Conservation (phyloP, 2,888 invertebrate genomes). For the Ernsta delagoae region DNA sequence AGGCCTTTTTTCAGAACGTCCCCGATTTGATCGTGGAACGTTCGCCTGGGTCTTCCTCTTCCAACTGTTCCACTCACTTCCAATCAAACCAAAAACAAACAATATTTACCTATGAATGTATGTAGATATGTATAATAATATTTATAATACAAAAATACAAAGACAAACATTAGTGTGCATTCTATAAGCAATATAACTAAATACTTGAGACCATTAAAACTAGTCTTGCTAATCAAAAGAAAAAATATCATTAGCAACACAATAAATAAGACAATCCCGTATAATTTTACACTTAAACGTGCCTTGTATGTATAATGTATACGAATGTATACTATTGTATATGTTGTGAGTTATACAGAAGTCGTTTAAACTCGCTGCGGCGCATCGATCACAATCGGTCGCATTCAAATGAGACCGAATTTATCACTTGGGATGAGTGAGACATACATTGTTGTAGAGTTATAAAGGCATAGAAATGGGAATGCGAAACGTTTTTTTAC, state of each 20-base stretch:
- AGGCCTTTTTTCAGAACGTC: no score
- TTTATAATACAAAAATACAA: no score
- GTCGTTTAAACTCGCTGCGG: slow-evolving; percentile 26
- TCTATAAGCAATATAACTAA: no score
- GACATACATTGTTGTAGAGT: slow-evolving; percentile 53
- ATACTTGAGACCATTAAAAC: background rate
- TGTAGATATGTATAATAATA: no score
- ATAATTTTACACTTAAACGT: slow-evolving; percentile 13
- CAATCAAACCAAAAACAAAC: no score
- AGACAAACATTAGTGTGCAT: no score
- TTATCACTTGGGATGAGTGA: slow-evolving; percentile 78
- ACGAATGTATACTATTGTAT: slow-evolving; percentile 1
- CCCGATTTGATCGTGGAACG: no score
- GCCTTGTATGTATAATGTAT: background rate
- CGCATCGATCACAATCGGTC: slow-evolving; percentile 73
- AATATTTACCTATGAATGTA: no score
- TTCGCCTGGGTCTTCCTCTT: no score
- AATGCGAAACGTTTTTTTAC: background rate
- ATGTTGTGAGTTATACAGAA: slow-evolving; percentile 21
- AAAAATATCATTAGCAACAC: slow-evolving; percentile 3
- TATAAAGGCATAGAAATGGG: background rate
- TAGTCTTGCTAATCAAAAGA: background rate
- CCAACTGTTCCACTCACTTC: no score
- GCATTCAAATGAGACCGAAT: slow-evolving; percentile 80
- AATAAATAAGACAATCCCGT: slow-evolving; percentile 3